These are phyloP conservation scores for Agrochola lota DNA, from an alignment of 2,888 invertebrate species.

Conservation along the genomic window DNA sequence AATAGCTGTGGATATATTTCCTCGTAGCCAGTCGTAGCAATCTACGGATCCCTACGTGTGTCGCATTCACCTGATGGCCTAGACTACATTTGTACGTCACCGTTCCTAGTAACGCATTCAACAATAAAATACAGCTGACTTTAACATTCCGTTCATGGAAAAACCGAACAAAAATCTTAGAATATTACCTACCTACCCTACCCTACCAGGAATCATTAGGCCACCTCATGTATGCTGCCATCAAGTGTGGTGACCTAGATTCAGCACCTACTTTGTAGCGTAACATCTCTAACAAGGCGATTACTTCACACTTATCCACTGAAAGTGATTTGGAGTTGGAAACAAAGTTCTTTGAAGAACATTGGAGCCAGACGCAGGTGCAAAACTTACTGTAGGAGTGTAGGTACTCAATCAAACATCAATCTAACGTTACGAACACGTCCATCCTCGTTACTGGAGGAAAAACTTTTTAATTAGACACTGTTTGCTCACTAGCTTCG, in stretches of 20 bases:
- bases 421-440: slow-evolving; percentile 71
- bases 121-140: slow-evolving; percentile 7
- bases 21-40: neutral
- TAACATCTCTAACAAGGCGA: slow-evolving; percentile 55
- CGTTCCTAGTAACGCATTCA: slow-evolving; percentile 26
- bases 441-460: slow-evolving; percentile 67
- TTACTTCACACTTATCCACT: slow-evolving; percentile 62
- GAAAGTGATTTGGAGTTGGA: slow-evolving; percentile 61
- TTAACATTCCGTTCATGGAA: slow-evolving; percentile 23
- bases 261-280: slow-evolving; percentile 37
- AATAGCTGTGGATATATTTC: neutral
- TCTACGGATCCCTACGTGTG: neutral
- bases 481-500: slow-evolving; percentile 67
- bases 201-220: slow-evolving; percentile 52
- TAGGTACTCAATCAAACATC: slow-evolving; percentile 69
- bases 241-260: slow-evolving; percentile 47
- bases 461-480: slow-evolving; percentile 75
- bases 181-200: slow-evolving; percentile 9
- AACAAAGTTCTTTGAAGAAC: slow-evolving; percentile 62
- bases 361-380: slow-evolving; percentile 60
- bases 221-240: slow-evolving; percentile 28
- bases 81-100: neutral
- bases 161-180: slow-evolving; percentile 8
- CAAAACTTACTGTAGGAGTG: slow-evolving; percentile 56
- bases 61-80: neutral